phyloP scores from a whole-genome alignment of 1,140 invertebrate species.

The Drosophila kikkawai region DNA sequence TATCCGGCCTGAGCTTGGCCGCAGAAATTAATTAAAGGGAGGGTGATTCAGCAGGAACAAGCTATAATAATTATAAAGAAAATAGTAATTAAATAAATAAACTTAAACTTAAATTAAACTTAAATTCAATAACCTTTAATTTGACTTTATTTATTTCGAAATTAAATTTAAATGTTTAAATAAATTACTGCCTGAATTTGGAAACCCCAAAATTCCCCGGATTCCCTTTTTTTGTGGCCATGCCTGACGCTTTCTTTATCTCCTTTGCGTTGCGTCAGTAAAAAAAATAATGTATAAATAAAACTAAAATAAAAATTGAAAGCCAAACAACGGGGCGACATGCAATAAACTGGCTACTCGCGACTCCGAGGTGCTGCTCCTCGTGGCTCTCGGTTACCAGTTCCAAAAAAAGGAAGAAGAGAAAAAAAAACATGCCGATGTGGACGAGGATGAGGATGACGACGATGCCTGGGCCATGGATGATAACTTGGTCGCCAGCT shows the following conservation, averaged over 20 bases:
- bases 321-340: conserved; percentile 77
- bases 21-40: background rate
- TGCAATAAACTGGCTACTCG: conserved; percentile 75
- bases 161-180: background rate
- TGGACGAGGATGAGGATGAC: conserved; percentile 14
- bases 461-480: conserved; percentile 59
- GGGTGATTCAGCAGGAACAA: no score
- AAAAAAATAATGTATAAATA: conserved; percentile 61
- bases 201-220: background rate
- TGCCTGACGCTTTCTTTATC: conserved; percentile 43
- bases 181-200: background rate
- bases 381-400: conserved; percentile 1
- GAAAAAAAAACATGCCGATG: conserved; percentile 11
- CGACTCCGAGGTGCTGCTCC: conserved; percentile 16
- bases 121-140: no score
- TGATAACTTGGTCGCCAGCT: conserved; percentile 71
- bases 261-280: conserved; percentile 24
- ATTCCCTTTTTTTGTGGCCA: background rate
- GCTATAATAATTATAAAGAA: no score
- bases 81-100: background rate
- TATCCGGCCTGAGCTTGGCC: background rate
- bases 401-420: background rate
- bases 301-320: conserved; percentile 83
- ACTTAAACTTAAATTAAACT: background rate
- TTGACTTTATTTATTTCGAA: no score